Evolutionary conservation across 2,113 vertebrate genomes (phyloP), one percentile per base, ranked within the genome.

Genomic region (Sander lucioperca): DNA sequence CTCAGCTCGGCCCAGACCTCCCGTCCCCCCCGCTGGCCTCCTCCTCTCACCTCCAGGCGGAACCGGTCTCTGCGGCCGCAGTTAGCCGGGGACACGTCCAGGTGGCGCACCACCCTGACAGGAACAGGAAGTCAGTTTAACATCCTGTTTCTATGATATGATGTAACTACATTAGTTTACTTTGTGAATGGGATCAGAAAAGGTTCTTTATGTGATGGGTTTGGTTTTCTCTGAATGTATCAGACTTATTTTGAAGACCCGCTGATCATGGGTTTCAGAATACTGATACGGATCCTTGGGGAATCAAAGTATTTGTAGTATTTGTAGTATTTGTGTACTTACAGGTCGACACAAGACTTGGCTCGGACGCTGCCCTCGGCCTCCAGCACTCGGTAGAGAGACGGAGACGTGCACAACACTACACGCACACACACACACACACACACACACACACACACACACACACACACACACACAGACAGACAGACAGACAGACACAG

Each of bases 1-100:
- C 59, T 84, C 47, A 88, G 74, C 74, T 88, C 86, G 0, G 86
- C 82, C 86, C 82, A 88, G 70, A 88, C 78, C 63, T 84, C 86
- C 51, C 86, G 69, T 27, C 15, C 21, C 54, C 86, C 86, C 74
- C 69, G 58, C 78, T 74, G 86, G 1, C 86, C 82, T 4, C 82
- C 82, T 1, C 86, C 86, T 16, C 18, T 81, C 25, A 88, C 78
- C 58, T 84, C 86, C 58, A 88, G 61, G 21, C 86, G 78, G 39
- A 88, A 88, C 18, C 64, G 53, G 58, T 88, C 86, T 21, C 82
- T 88, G 74, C 86, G 86, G 11, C 82, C 82, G 45, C 58, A 56
- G 78, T 82, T 53, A 1, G 19, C 47, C 7, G 77, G 74, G 36
- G 82, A 82, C 3, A 88, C 19, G 1, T 84, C 82, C 30, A 81